Percentiles rank a stretch among this genome's conserved stretches.
Evolutionary conservation across 2,888 invertebrate species (phyloP).

Genomic region (Trilocha varians): DNA sequence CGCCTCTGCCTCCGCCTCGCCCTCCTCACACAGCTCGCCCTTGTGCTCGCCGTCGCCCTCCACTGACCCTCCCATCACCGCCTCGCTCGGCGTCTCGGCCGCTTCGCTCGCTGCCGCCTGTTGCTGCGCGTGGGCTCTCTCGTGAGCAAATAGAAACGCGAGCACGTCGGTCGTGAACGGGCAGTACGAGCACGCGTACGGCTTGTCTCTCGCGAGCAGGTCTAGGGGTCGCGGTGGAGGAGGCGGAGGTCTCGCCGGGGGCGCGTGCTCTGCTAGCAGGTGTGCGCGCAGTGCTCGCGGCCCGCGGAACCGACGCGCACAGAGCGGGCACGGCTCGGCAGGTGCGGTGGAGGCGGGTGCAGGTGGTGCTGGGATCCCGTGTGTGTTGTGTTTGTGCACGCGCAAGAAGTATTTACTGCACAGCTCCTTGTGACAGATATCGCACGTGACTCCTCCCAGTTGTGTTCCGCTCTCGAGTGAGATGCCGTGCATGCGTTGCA

Average conservation of each 20-base stretch:
- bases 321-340: conserved; percentile 81
- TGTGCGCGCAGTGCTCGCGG: conserved; percentile 92
- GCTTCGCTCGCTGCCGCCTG: conserved; percentile 39
- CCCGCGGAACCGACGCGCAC: conserved; percentile 89
- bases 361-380: conserved; percentile 93
- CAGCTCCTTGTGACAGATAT: conserved; percentile 97
- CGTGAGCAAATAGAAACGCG: conserved; percentile 93
- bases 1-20: conserved; percentile 36
- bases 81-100: conserved; percentile 20
- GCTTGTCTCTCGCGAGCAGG: conserved; percentile 75
- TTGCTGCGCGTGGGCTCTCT: conserved; percentile 82
- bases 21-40: conserved; percentile 31
- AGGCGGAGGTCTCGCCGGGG: conserved; percentile 55
- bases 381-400: conserved; percentile 98
- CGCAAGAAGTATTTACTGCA: conserved; percentile 98
- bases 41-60: conserved; percentile 19
- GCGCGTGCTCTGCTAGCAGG: conserved; percentile 88
- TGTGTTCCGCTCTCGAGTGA: conserved; percentile 94
- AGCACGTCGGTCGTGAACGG: conserved; percentile 91
- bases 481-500: conserved; percentile 98
- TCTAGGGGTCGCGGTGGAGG: conserved; percentile 70
- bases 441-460: conserved; percentile 94
- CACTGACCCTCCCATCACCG: conserved; percentile 22
- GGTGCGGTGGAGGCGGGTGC: conserved; percentile 67
- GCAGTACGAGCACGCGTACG: conserved; percentile 92